Evolutionary conservation across 2,797 vertebrate species (phyloP).

Genomic region (Argyrosomus regius): DNA sequence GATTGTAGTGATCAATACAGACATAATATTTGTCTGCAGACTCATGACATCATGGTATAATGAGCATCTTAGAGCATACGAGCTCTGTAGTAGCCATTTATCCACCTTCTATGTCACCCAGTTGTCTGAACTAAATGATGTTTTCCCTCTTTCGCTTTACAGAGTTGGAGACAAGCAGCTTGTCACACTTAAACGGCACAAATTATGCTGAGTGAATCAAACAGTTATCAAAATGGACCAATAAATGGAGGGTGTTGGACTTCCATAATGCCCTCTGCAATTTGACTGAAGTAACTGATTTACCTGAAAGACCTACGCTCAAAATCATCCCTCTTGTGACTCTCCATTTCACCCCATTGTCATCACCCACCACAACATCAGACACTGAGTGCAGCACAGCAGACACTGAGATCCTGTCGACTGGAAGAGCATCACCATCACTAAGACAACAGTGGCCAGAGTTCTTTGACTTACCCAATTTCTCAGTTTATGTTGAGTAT

Average conservation of each 20-base stretch:
- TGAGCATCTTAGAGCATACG: slow-evolving; percentile 49
- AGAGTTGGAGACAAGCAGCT: slow-evolving; percentile 23
- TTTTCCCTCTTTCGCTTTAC: slow-evolving; percentile 45
- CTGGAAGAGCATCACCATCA: not conserved
- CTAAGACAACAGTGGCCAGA: slow-evolving; percentile 21
- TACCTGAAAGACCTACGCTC: slow-evolving; percentile 6
- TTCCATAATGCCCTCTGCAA: slow-evolving; percentile 33
- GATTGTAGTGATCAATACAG: slow-evolving; percentile 44
- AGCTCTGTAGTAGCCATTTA: slow-evolving; percentile 37
- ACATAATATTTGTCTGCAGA: slow-evolving; percentile 57
- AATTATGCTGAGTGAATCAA: not conserved
- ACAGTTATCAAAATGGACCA: not conserved
- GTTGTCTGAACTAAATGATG: slow-evolving; percentile 57
- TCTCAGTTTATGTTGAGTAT: slow-evolving; percentile 32
- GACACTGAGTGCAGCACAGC: slow-evolving; percentile 8
- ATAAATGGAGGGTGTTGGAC: not conserved
- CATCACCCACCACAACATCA: not conserved
- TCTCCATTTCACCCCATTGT: not conserved
- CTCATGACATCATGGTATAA: slow-evolving; percentile 47
- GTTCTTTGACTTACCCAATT: slow-evolving; percentile 32
- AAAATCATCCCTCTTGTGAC: slow-evolving; percentile 16
- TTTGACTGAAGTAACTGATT: slow-evolving; percentile 15
- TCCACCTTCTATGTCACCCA: slow-evolving; percentile 28
- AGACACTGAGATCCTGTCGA: not conserved
- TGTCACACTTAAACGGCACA: slow-evolving; percentile 16